phyloP scores from a whole-genome alignment of 2,888 invertebrate species.

The Tetragonula carbonaria region DNA sequence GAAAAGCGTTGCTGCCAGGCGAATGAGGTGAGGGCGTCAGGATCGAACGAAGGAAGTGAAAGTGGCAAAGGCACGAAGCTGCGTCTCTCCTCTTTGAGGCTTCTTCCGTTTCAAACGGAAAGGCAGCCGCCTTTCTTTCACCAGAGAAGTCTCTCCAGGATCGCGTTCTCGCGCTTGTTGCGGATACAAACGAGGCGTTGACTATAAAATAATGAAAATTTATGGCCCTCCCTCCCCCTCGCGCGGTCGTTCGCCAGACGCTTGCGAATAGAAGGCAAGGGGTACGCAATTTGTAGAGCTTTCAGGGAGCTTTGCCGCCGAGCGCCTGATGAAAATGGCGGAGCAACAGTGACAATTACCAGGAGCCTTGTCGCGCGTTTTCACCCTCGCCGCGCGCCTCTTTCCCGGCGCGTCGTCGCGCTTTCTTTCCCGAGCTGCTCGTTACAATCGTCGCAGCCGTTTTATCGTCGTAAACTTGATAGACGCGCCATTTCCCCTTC shows the following conservation, averaged over 20 bases:
- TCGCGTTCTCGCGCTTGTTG: constrained; percentile 73
- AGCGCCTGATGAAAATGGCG: constrained; percentile 70
- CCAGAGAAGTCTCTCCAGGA: constrained; percentile 24
- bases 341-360: constrained; percentile 78
- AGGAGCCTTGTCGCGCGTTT: constrained; percentile 68
- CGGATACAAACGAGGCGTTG: constrained; percentile 78
- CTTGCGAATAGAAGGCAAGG: constrained; percentile 65
- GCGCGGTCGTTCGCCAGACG: constrained; percentile 34
- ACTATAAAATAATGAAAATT: constrained; percentile 82
- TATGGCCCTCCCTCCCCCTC: constrained; percentile 65
- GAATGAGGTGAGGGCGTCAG: background rate
- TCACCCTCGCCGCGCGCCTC: constrained; percentile 40
- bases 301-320: constrained; percentile 76
- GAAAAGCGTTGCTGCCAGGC: constrained; percentile 31
- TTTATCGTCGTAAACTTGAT: constrained; percentile 62
- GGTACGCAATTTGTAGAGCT: constrained; percentile 80
- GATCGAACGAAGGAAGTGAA: constrained; percentile 4
- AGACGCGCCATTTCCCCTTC: constrained; percentile 58
- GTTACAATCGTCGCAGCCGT: constrained; percentile 65
- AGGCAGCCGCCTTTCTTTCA: constrained; percentile 16
- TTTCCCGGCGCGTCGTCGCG: constrained; percentile 14
- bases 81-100: constrained; percentile 48
- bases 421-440: constrained; percentile 54
- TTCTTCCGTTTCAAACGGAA: constrained; percentile 11
- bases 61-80: constrained; percentile 50